Conservation (phyloP, 2,113 vertebrate genomes). For the Caranx melampygus region DNA sequence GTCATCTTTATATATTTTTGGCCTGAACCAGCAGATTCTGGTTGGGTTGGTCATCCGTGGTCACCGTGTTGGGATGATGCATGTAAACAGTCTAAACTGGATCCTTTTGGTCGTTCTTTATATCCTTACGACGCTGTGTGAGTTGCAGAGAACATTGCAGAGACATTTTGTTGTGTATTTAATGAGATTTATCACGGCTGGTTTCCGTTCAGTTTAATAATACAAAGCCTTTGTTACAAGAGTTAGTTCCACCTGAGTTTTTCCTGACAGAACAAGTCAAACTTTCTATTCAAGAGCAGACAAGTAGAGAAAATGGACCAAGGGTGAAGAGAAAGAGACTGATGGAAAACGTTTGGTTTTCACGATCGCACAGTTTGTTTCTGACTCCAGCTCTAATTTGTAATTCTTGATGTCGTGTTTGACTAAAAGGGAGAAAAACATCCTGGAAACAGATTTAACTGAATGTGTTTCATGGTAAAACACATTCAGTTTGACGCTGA, state of each 20-base stretch:
- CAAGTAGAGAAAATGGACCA: not conserved
- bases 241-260: too few relatives aligned
- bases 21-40: too few relatives aligned
- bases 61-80: too few relatives aligned
- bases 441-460: not conserved
- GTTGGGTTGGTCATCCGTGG: too few relatives aligned
- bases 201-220: not conserved
- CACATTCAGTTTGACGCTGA: not conserved
- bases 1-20: too few relatives aligned
- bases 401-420: not conserved
- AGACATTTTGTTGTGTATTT: not conserved
- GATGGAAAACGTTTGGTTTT: not conserved
- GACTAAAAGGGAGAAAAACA: not conserved
- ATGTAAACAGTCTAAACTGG: too few relatives aligned
- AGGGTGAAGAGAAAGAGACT: not conserved
- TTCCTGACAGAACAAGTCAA: not conserved
- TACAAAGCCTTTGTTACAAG: not conserved
- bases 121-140: not conserved
- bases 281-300: not conserved
- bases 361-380: not conserved
- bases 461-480: not conserved
- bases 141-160: too few relatives aligned
- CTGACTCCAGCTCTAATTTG: not conserved
- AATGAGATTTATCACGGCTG: not conserved
- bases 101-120: not conserved